A percentile compares a stretch with the other conserved stretches of the same genome.
Evolutionary conservation across 2,888 invertebrate species (phyloP).

Genomic region (Buathra laborator): DNA sequence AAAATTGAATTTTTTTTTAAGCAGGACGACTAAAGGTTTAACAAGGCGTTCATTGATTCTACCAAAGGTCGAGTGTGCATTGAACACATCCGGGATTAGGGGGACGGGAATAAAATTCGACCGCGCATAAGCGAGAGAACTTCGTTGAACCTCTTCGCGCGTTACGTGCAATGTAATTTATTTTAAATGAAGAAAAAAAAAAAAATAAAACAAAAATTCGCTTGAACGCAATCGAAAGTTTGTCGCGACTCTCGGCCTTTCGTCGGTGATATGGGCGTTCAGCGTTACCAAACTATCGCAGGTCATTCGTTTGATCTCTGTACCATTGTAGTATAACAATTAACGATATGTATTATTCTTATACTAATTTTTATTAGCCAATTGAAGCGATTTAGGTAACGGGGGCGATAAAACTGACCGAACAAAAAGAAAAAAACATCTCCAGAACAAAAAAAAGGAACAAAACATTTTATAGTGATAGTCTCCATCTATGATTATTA

Average conservation of each 20-base stretch:
- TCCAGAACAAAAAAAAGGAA: conserved; percentile 61
- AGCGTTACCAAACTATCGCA: conserved; percentile 83
- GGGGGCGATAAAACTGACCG: conserved; percentile 29
- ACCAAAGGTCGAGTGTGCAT: conserved; percentile 38
- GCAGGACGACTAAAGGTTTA: conserved; percentile 48
- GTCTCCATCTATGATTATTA: conserved; percentile 73
- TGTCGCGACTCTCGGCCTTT: conserved; percentile 24
- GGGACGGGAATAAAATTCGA: not conserved
- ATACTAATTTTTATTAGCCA: conserved; percentile 82
- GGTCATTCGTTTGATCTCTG: conserved; percentile 83
- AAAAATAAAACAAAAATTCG: conserved; percentile 18
- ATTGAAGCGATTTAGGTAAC: conserved; percentile 72
- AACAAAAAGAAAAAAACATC: conserved; percentile 55
- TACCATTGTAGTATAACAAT: conserved; percentile 81
- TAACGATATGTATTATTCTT: conserved; percentile 80
- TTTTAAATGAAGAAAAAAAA: conserved; percentile 13
- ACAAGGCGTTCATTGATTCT: conserved; percentile 60
- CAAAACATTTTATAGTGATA: conserved; percentile 75
- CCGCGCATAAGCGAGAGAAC: conserved; percentile 6
- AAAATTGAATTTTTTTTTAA: conserved; percentile 16
- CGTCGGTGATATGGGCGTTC: conserved; percentile 62
- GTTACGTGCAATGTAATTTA: conserved; percentile 54
- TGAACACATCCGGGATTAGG: conserved; percentile 10
- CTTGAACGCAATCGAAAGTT: conserved; percentile 1
- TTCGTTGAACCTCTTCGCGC: conserved; percentile 26